Conservation (phyloP, 2,888 invertebrate genomes). For the Meta bourneti region DNA sequence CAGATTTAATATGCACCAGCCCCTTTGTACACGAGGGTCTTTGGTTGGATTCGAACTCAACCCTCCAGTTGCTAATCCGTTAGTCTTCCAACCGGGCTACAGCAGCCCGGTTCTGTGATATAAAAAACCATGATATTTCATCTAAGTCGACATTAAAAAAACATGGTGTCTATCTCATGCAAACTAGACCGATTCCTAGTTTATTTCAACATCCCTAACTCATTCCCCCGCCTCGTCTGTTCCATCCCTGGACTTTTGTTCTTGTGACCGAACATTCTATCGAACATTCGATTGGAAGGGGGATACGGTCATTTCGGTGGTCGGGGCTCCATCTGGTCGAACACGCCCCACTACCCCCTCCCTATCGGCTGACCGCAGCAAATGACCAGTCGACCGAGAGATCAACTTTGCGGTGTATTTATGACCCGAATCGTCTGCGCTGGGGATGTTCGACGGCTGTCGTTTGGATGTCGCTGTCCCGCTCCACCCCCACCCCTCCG, state of each 20-base stretch:
- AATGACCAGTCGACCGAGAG: constrained; percentile 11
- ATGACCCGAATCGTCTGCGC: not conserved
- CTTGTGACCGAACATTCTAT: not conserved
- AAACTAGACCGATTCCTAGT: not conserved
- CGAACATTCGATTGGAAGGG: not conserved
- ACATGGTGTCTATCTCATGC: too few species aligned
- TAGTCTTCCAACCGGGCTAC: too few species aligned
- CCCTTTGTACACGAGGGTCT: too few species aligned
- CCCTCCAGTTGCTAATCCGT: too few species aligned
- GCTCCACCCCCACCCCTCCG: not conserved
- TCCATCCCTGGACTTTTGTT: not conserved
- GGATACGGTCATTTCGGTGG: not conserved
- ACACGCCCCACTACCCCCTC: not conserved
- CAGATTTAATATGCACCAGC: too few species aligned
- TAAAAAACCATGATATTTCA: too few species aligned
- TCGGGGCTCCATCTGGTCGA: not conserved
- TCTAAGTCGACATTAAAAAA: too few species aligned
- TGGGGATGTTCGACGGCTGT: not conserved
- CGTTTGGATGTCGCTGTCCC: not conserved
- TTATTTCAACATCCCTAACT: not conserved
- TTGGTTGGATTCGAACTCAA: too few species aligned
- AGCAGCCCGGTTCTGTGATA: too few species aligned
- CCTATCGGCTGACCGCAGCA: not conserved
- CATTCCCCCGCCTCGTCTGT: not conserved
- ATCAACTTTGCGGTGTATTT: constrained; percentile 12